These are phyloP conservation scores for Morone saxatilis DNA, from an alignment of 2,113 vertebrate species.

Conservation along the genomic window DNA sequence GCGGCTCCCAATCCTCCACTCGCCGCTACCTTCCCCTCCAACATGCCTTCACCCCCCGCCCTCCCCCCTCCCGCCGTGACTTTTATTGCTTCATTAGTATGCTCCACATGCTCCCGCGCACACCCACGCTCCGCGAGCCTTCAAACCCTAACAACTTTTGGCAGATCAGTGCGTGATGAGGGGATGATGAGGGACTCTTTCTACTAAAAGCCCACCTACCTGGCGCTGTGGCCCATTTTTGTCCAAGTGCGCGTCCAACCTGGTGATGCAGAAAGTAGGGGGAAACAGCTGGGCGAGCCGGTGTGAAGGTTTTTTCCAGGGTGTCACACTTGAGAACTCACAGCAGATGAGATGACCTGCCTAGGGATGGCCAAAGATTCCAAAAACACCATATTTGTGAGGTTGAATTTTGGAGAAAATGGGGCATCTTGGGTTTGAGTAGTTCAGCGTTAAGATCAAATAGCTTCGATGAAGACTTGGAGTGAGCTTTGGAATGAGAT, in stretches of 20 bases:
- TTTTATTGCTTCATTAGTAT: conserved; percentile 99
- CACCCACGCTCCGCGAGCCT: conserved; percentile 77
- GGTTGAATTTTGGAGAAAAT: not conserved
- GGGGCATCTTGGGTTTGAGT: not conserved
- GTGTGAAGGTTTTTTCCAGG: not conserved
- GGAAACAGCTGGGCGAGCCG: conserved; percentile 34
- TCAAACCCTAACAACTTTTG: conserved; percentile 78
- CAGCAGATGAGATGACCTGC: conserved; percentile 1
- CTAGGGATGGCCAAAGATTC: not conserved
- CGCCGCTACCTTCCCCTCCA: conserved; percentile 51
- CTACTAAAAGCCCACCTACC: conserved; percentile 73
- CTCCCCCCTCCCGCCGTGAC: conserved; percentile 87
- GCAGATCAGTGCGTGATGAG: conserved; percentile 74
- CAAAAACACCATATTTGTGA: not conserved
- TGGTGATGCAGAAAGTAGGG: conserved; percentile 17
- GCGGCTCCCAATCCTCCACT: conserved; percentile 63
- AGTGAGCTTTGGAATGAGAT: not conserved
- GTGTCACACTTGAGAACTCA: conserved; percentile 9
- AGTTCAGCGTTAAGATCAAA: not conserved
- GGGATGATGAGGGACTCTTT: conserved; percentile 69
- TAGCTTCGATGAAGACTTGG: not conserved
- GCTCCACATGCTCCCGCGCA: conserved; percentile 88
- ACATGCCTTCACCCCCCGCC: conserved; percentile 57
- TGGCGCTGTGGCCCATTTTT: conserved; percentile 42
- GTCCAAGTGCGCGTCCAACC: conserved; percentile 18